phyloP scores from a whole-genome alignment of 1,140 invertebrate genomes.

The Brachionus paranguensis region DNA sequence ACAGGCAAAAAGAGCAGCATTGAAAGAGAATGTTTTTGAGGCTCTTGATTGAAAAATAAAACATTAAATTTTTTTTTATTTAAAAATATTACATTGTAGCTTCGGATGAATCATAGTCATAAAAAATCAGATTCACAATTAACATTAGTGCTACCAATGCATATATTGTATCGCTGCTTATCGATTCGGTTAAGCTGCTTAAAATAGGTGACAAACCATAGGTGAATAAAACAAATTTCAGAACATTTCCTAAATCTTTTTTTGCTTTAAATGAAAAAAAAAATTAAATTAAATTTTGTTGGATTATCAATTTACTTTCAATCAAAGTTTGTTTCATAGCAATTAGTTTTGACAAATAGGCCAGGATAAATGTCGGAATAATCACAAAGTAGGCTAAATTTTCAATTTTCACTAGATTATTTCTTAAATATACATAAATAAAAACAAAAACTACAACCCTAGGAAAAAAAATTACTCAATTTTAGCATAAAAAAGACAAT shows the following conservation, averaged over 20 bases:
- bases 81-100: conserved; percentile 60
- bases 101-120: conserved; percentile 74
- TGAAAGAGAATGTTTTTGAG: conserved; percentile 70
- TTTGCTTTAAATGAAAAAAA: background rate
- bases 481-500: background rate
- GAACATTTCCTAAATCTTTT: conserved; percentile 49
- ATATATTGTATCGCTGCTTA: conserved; percentile 93
- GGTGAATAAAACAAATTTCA: conserved; percentile 72
- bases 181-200: conserved; percentile 87
- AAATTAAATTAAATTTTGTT: background rate
- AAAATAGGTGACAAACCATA: conserved; percentile 79
- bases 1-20: conserved; percentile 83
- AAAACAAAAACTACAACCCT: conserved; percentile 42
- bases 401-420: conserved; percentile 38
- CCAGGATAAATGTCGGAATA: conserved; percentile 39
- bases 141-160: conserved; percentile 78
- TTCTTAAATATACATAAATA: conserved; percentile 41
- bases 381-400: conserved; percentile 10
- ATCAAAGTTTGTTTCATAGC: conserved; percentile 45
- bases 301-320: conserved; percentile 48
- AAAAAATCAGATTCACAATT: conserved; percentile 75
- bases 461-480: conserved; percentile 27
- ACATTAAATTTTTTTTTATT: background rate
- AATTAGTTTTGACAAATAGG: conserved; percentile 42
- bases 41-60: conserved; percentile 61